Evolutionary conservation across 1,140 invertebrate genomes (phyloP).

Genomic region (Anoplophora glabripennis): DNA sequence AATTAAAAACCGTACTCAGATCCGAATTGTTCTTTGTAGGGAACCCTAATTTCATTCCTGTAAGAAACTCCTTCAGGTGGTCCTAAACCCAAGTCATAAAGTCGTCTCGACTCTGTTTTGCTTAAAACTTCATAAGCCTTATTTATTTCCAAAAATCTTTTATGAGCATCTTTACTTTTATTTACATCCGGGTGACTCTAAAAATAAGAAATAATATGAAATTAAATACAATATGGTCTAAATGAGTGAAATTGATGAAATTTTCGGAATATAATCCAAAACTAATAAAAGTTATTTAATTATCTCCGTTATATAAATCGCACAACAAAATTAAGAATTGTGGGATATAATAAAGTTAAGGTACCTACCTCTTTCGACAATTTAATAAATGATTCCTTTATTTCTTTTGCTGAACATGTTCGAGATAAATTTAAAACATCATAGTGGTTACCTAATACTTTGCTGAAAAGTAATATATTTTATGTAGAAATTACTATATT

Average conservation of each 20-base stretch:
- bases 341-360: conserved; percentile 4
- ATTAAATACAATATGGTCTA: neutral
- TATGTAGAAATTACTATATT: too few relatives aligned
- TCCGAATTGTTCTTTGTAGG: neutral
- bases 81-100: conserved; percentile 50
- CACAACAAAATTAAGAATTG: neutral
- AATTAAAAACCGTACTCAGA: neutral
- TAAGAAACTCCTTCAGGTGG: neutral
- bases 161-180: conserved; percentile 48
- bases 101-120: conserved; percentile 47
- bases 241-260: too few relatives aligned
- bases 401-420: conserved; percentile 48
- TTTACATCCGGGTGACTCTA: conserved; percentile 56
- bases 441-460: conserved; percentile 40
- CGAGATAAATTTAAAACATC: conserved; percentile 47
- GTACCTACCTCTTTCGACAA: conserved; percentile 50
- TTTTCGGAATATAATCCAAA: too few relatives aligned
- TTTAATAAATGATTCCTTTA: conserved; percentile 49
- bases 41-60: neutral
- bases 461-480: conserved; percentile 4
- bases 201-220: conserved; percentile 22
- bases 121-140: conserved; percentile 57
- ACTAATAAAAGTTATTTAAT: too few relatives aligned
- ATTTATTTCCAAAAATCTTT: conserved; percentile 54
- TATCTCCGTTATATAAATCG: neutral